These are phyloP conservation scores for Bucorvus abyssinicus DNA, from an alignment of 2,797 vertebrate species.

Conservation along the genomic window DNA sequence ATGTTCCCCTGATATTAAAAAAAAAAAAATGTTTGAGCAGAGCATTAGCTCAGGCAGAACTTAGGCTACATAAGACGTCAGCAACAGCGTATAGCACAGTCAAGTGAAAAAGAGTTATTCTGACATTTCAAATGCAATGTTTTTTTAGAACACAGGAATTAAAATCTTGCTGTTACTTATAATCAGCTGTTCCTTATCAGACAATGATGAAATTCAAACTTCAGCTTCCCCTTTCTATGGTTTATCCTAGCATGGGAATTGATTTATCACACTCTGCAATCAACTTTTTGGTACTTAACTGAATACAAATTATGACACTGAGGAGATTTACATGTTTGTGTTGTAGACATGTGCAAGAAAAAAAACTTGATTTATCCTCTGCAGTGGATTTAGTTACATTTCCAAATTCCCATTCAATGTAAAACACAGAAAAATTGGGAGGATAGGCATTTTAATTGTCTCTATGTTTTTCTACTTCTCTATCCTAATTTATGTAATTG, in stretches of 20 bases:
- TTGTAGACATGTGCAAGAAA: neutral
- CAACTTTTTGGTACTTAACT: constrained; percentile 56
- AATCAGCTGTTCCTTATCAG: constrained; percentile 23
- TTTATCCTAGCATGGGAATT: constrained; percentile 53
- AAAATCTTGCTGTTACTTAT: constrained; percentile 34
- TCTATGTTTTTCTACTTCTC: neutral
- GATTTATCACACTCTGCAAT: constrained; percentile 52
- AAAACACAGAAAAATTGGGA: neutral
- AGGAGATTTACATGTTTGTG: constrained; percentile 33
- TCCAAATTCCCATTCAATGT: neutral
- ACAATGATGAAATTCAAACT: constrained; percentile 42
- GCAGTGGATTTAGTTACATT: constrained; percentile 5
- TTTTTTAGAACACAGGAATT: neutral
- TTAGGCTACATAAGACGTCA: neutral
- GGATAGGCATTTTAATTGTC: neutral
- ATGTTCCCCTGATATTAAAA: neutral
- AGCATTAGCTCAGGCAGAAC: neutral
- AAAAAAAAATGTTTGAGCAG: neutral
- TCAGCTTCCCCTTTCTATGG: neutral
- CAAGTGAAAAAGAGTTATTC: too few relatives aligned
- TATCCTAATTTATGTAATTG: neutral
- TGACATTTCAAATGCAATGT: neutral
- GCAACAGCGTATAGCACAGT: too few relatives aligned
- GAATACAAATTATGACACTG: constrained; percentile 42
- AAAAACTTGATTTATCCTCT: neutral